Evolutionary conservation across 2,113 vertebrate genomes (phyloP), one percentile per base, ranked within the genome.

Genomic region (Nicator chloris): DNA sequence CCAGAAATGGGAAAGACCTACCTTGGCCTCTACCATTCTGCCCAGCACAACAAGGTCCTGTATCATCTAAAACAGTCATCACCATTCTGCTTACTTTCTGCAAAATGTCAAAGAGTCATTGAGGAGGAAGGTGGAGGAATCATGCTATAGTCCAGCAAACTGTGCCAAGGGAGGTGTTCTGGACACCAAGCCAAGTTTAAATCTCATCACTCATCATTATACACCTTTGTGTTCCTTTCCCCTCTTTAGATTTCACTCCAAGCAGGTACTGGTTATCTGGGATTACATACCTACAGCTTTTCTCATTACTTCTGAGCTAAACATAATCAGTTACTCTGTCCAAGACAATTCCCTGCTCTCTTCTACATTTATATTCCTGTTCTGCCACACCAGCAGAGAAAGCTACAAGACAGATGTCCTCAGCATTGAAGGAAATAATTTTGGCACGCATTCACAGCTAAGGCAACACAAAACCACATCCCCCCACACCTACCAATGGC

Each of bases 401-500:
- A 82, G 37, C n/a, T 63, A 24, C 27, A 37, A 9, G 24, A 75
- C 28, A 72, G 18, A 40, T 11, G 3, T 56, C 45, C 65, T 65
- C 65, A 77, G 84, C 56, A 44, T 5, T 33, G 51, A 94, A 80
- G 15, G 49, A 63, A 73, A 30, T 47, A 22, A 80, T 70, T 69
- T 8, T 56, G 65, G 44, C 59, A 77, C 2, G 2, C 35, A 39
- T 72, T 71, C 66, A 63, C 17, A 75, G 35, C 35, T 31, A 81
- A 83, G 66, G 47, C 35, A 72, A 64, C n/a, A 80, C 15, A 54
- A 79, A 91, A 47, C 3, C 4, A 50, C 49, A 33, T 33, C 39
- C 51, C 14, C n/a, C 44, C 0, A 0, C 33, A 63, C 98, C 90
- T 96, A 98, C 98, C 98, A 80, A 97, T 21, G 35, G 91, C 76